Conservation (phyloP, 2,113 vertebrate species). For the Gadus chalcogrammus region DNA sequence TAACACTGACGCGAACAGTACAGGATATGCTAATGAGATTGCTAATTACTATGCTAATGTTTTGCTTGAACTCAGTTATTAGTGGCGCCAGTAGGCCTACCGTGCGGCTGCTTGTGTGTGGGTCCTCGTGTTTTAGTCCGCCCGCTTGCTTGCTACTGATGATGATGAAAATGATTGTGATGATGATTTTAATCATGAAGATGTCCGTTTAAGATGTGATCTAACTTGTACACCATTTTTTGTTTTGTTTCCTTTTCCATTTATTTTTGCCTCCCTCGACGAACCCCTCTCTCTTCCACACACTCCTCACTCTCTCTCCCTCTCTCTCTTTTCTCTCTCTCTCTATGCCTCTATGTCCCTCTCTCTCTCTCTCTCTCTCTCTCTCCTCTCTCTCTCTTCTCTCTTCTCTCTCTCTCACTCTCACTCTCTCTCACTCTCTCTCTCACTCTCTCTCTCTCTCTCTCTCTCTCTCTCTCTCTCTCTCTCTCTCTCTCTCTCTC, state of each 20-base stretch:
- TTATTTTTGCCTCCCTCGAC: constrained; percentile 55
- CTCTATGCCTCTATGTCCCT: constrained; percentile 27
- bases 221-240: constrained; percentile 68
- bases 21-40: constrained; percentile 51
- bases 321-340: constrained; percentile 31
- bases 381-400: too few species aligned
- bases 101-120: constrained; percentile 77
- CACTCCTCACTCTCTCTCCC: constrained; percentile 11
- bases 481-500: constrained; percentile 30
- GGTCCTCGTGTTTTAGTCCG: constrained; percentile 83
- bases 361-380: constrained; percentile 55
- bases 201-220: constrained; percentile 59
- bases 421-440: too few species aligned
- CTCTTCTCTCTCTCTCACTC: too few species aligned
- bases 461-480: constrained; percentile 52
- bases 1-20: constrained; percentile 23
- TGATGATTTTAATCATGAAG: constrained; percentile 62
- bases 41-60: constrained; percentile 51
- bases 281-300: constrained; percentile 44
- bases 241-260: constrained; percentile 57
- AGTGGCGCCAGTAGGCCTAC: constrained; percentile 51
- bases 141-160: constrained; percentile 85
- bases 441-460: too few species aligned
- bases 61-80: too few species aligned
- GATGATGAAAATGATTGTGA: constrained; percentile 49